phyloP scores from a whole-genome alignment of 2,888 invertebrate genomes.

The Petrolisthes manimaculis region DNA sequence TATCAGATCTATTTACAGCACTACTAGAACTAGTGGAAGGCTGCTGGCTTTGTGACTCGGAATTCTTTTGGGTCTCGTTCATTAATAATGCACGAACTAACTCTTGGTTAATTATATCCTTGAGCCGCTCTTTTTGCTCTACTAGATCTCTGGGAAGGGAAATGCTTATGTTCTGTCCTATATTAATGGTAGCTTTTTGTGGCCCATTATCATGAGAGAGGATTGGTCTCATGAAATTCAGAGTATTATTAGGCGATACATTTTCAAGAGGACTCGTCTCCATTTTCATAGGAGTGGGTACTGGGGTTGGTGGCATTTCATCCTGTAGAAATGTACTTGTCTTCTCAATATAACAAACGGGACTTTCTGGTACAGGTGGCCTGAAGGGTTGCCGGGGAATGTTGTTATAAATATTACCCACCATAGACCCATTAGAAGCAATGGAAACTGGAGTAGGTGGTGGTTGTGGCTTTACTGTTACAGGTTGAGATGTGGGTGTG shows the following conservation, averaged over 20 bases:
- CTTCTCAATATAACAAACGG: conserved; percentile 31
- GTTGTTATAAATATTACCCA: conserved; percentile 26
- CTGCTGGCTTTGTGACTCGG: neutral
- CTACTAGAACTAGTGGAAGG: conserved; percentile 35
- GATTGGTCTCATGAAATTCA: neutral
- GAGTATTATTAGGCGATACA: neutral
- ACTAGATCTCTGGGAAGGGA: conserved; percentile 61
- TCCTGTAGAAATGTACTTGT: conserved; percentile 10
- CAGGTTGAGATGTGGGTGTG: conserved; percentile 27
- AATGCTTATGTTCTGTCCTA: conserved; percentile 64
- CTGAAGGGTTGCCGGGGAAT: conserved; percentile 21
- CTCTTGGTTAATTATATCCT: conserved; percentile 63
- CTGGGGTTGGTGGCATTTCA: conserved; percentile 20
- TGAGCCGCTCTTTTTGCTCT: conserved; percentile 56
- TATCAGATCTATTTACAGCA: neutral
- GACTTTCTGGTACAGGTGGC: conserved; percentile 23
- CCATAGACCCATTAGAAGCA: conserved; percentile 7
- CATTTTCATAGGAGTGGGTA: neutral
- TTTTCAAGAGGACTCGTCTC: neutral
- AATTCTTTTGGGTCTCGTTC: conserved; percentile 50
- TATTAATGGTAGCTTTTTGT: conserved; percentile 53
- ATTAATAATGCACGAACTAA: conserved; percentile 62
- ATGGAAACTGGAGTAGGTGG: conserved; percentile 37
- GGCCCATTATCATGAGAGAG: neutral
- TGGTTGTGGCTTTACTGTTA: conserved; percentile 25